Evolutionary conservation across 1,140 invertebrate species (phyloP).

Genomic region (Augochlora pura): DNA sequence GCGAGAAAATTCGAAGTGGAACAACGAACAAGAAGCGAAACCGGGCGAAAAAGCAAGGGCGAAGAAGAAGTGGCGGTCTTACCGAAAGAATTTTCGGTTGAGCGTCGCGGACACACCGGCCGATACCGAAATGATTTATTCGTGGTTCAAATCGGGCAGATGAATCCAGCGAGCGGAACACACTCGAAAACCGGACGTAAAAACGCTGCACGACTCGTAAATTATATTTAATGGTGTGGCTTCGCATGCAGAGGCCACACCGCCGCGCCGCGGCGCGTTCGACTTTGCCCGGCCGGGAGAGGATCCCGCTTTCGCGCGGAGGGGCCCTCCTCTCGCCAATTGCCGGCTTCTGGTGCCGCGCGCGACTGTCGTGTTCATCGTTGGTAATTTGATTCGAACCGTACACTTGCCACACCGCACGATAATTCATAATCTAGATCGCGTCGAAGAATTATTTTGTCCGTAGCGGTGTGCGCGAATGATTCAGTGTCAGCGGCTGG

Average conservation of each 20-base stretch:
- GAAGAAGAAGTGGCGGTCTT: background rate
- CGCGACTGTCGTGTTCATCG: constrained; percentile 18
- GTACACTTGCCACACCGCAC: background rate
- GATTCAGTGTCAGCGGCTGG: constrained; percentile 12
- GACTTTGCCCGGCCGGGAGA: background rate
- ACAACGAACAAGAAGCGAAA: background rate
- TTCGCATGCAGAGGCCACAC: constrained; percentile 42
- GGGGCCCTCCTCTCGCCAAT: constrained; percentile 37
- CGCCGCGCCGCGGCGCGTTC: background rate
- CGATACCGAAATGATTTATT: constrained; percentile 53
- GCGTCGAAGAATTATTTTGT: constrained; percentile 43
- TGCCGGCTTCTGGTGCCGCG: constrained; percentile 5
- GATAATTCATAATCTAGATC: constrained; percentile 37
- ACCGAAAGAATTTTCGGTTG: background rate
- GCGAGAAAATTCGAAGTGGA: background rate
- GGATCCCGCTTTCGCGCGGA: constrained; percentile 32
- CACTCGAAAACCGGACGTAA: constrained; percentile 50
- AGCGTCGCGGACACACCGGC: background rate
- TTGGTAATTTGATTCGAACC: constrained; percentile 31
- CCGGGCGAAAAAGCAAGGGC: background rate
- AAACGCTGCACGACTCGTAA: constrained; percentile 59
- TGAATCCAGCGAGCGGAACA: constrained; percentile 28
- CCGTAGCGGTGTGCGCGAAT: background rate
- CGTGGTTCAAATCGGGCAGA: constrained; percentile 27
- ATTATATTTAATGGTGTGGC: constrained; percentile 61